Conservation (phyloP, 2,113 vertebrate species). For the Hystrix brachyura region DNA sequence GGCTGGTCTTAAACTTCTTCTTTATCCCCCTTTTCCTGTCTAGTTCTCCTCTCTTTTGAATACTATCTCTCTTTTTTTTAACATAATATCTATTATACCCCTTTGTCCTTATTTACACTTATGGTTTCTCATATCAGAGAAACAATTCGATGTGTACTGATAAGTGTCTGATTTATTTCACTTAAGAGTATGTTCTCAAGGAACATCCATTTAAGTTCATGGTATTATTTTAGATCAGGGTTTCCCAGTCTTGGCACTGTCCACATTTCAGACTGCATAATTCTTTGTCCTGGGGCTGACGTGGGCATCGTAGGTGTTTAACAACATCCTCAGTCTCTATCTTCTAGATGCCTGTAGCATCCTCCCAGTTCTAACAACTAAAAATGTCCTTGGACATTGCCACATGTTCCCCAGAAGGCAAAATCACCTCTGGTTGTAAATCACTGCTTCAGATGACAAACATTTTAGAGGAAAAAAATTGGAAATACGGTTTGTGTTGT, state of each 20-base stretch:
- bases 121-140: too few relatives aligned
- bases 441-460: constrained; percentile 53
- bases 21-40: too few relatives aligned
- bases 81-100: too few relatives aligned
- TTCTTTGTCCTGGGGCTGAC: background rate
- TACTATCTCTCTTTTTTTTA: too few relatives aligned
- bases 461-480: constrained; percentile 28
- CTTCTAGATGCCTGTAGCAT: background rate
- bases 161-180: too few relatives aligned
- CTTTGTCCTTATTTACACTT: too few relatives aligned
- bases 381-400: constrained; percentile 4
- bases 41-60: too few relatives aligned
- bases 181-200: too few relatives aligned
- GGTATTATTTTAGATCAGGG: background rate
- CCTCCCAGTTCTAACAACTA: background rate
- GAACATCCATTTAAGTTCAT: background rate
- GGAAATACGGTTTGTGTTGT: constrained; percentile 21
- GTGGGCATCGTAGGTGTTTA: background rate
- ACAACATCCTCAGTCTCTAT: background rate
- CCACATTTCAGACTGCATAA: background rate
- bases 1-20: too few relatives aligned
- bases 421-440: constrained; percentile 43
- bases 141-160: too few relatives aligned
- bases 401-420: background rate
- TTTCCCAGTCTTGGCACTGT: background rate